Percentiles rank a stretch among this genome's conserved stretches.
These are phyloP conservation scores for Carlito syrichta DNA, from an alignment of 2,113 vertebrate genomes.

Conservation along the genomic window DNA sequence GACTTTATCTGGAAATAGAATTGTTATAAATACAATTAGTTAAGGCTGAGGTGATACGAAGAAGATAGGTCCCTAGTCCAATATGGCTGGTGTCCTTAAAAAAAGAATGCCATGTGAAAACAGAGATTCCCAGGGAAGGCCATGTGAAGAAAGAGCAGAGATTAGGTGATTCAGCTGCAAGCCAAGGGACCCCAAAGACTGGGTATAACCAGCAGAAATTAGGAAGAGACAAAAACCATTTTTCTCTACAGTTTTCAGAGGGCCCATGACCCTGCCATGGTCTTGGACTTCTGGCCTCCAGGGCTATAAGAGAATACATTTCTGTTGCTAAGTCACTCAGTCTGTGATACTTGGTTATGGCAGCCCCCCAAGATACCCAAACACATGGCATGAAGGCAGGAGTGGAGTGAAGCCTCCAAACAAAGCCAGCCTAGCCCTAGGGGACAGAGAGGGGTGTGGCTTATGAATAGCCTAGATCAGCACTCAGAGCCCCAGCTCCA, in stretches of 20 bases:
- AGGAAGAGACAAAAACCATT: not conserved
- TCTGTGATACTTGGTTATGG: not conserved
- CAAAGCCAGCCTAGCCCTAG: not conserved
- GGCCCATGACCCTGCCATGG: not conserved
- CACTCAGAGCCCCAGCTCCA: fast-evolving
- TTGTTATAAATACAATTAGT: too few relatives aligned
- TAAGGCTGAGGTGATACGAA: not conserved
- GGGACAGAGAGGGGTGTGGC: fast-evolving
- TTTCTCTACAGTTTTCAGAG: not conserved
- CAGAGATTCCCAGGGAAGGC: not conserved
- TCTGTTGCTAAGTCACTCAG: not conserved
- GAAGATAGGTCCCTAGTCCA: not conserved
- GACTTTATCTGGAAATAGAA: not conserved
- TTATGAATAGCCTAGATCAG: not conserved
- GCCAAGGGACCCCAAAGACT: not conserved
- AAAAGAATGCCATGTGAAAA: too few relatives aligned
- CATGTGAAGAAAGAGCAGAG: not conserved
- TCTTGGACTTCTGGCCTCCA: not conserved
- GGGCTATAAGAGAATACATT: not conserved
- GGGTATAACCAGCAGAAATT: not conserved
- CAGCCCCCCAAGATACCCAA: too few relatives aligned
- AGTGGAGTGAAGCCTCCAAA: not conserved
- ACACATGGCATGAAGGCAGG: not conserved
- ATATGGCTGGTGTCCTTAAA: not conserved
- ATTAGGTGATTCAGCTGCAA: not conserved